A percentile compares a stretch with the other conserved stretches of the same genome.
phyloP scores from a whole-genome alignment of 1,140 invertebrate species.

The Euschistus heros region DNA sequence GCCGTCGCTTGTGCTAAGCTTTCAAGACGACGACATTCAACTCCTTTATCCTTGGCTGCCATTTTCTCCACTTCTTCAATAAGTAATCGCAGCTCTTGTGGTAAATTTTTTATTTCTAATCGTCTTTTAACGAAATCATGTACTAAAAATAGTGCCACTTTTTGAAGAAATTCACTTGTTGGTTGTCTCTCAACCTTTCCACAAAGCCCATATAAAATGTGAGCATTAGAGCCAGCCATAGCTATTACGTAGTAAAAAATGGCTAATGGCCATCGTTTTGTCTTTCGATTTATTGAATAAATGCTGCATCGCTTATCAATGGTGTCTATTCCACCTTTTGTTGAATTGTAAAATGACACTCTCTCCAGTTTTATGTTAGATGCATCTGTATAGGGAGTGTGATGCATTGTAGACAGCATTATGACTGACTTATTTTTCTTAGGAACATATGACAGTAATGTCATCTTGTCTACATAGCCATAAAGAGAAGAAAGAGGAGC shows the following conservation, averaged over 20 bases:
- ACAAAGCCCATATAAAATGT: background rate
- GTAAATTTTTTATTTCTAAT: background rate
- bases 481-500: background rate
- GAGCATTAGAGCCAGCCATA: conserved; percentile 28
- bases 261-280: conserved; percentile 32
- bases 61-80: background rate
- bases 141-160: background rate
- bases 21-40: background rate
- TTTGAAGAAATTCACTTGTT: background rate
- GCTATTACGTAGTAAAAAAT: conserved; percentile 32
- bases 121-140: background rate
- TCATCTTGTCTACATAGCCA: conserved; percentile 31
- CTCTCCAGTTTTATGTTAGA: conserved; percentile 31
- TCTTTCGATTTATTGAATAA: conserved; percentile 29
- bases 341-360: conserved; percentile 31
- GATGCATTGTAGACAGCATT: conserved; percentile 31
- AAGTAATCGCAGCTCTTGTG: background rate
- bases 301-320: conserved; percentile 32
- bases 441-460: conserved; percentile 32
- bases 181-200: background rate
- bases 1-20: background rate
- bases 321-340: conserved; percentile 34
- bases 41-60: background rate
- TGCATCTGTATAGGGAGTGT: conserved; percentile 24
- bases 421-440: conserved; percentile 31